Evolutionary conservation across 2,888 invertebrate genomes (phyloP), one percentile per base, ranked within the genome.

Genomic region (Drosophila neutralis): DNA sequence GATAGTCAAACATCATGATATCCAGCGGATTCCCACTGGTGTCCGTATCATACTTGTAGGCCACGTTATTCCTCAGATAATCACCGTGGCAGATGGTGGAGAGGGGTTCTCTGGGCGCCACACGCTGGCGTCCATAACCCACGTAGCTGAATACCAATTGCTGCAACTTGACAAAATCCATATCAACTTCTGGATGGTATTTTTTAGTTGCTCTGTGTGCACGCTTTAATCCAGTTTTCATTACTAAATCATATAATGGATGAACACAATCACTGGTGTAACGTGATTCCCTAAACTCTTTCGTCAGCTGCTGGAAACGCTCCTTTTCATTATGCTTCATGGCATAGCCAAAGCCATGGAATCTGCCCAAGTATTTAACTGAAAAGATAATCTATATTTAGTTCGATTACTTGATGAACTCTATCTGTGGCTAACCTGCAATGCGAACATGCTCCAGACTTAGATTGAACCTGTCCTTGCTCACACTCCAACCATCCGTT

Each of bases 1-100:
- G 93, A 52, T 92, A 91, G 82, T 93, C 93, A 69, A 93, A 93
- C 92, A 93, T 92, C 87, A 93, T 91, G 4, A 89, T 81, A 6
- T 90, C 91, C 7, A 73, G 42, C 2, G 93, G 92, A n/a, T 24
- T 70, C 0, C 61, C 77, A 40, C 58, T 75, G 45, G 2, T 63
- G 18, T 73, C 73, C 24, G 70, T 80, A n/a, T 80, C 79, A 49
- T 93, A 93, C 64, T 86, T 90, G 51, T 89, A 93, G 3, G 93
- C 93, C 33, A 93, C 87, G 75, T 93, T 93, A 62, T 93, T 93
- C 31, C 93, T 78, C 40, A 93, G 72, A 69, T 82, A 93, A 64
- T 93, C 93, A 0, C 93, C 93, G 69, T 93, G 93, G 48, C 92
- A 93, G 6, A 93, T 69, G 0, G 89, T 92, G 3, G 92, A 78